Evolutionary conservation across 2,797 vertebrate species (phyloP), one percentile per base, ranked within the genome.

Genomic region (Xenopus petersii): DNA sequence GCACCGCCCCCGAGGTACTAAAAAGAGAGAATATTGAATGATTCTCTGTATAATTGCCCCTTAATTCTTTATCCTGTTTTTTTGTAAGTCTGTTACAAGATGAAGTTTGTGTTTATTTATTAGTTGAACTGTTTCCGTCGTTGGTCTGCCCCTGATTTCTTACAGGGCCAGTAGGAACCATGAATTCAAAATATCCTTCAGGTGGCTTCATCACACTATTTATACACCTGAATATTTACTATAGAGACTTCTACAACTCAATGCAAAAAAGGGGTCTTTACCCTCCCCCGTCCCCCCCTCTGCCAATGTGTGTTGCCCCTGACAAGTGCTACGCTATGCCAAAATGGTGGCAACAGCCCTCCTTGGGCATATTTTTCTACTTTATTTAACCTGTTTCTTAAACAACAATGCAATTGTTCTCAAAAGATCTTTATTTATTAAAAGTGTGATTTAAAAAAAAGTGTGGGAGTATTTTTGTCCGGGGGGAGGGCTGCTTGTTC

Each of bases 361-460:
- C 30, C 75, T 61, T 26, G 8, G 26, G 47, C 42, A 24, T 71
- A 66, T 63, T 77, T 77, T 77, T 73, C 75, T 77, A 73, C 64
- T 58, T 73, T 68, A 68, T 77, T 77, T 71, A 67, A 68, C 64
- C 30, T 36, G 64, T 77, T 77, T 77, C 70, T 54, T 67, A 63
- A 68, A 68, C 54, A 71, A 77, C 47, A 67, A 56, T 63, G 64
- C 70, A 63, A 58, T 77, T 77, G 75, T 73, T 72, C 75, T 71
- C 16, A 68, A 67, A 71, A 69, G 71, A 73, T 60, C 70, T 77
- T 77, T 73, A 77, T 77, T 77, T 77, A 77, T 77, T 77, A 77
- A 77, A 77, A 64, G 62, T 77, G 70, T 77, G 75, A 77, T 73
- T 77, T 73, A 6, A 77, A 64, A 61, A 42, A 5, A 42, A 42